Evolutionary conservation across 2,888 invertebrate species (phyloP).

Genomic region (Hermaeophaga mercurialis): DNA sequence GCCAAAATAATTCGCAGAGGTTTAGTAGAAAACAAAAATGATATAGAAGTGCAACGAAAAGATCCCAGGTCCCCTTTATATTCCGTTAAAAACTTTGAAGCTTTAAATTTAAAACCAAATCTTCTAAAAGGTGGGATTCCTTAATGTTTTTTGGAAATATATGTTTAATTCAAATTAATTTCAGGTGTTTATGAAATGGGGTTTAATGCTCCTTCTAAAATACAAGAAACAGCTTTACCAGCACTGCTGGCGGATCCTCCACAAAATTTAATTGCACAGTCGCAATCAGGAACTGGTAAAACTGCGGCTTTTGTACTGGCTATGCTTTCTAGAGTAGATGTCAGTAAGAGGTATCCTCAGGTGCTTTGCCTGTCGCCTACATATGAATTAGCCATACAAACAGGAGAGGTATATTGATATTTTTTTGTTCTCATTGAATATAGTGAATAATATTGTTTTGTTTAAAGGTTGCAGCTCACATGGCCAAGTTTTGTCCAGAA

Average conservation of each 20-base stretch:
- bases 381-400: constrained; percentile 96
- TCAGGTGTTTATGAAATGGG: constrained; percentile 92
- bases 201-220: constrained; percentile 98
- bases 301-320: constrained; percentile 98
- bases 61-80: constrained; percentile 94
- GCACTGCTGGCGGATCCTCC: constrained; percentile 92
- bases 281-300: constrained; percentile 99
- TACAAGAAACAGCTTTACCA: constrained; percentile 95
- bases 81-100: constrained; percentile 92
- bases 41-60: constrained; percentile 87
- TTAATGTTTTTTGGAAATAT: too few species aligned
- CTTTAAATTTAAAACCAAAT: constrained; percentile 85
- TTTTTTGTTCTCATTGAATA: not conserved
- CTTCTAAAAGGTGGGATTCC: constrained; percentile 84
- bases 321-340: constrained; percentile 92
- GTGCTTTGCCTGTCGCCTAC: constrained; percentile 96
- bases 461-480: constrained; percentile 78
- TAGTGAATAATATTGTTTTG: not conserved
- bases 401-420: constrained; percentile 68
- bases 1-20: constrained; percentile 91
- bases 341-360: constrained; percentile 81
- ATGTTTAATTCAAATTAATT: too few species aligned
- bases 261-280: constrained; percentile 98
- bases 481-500: constrained; percentile 92
- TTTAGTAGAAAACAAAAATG: constrained; percentile 82